Evolutionary conservation across 2,113 vertebrate genomes (phyloP), one percentile per base, ranked within the genome.

Genomic region (Urocitellus parryii): DNA sequence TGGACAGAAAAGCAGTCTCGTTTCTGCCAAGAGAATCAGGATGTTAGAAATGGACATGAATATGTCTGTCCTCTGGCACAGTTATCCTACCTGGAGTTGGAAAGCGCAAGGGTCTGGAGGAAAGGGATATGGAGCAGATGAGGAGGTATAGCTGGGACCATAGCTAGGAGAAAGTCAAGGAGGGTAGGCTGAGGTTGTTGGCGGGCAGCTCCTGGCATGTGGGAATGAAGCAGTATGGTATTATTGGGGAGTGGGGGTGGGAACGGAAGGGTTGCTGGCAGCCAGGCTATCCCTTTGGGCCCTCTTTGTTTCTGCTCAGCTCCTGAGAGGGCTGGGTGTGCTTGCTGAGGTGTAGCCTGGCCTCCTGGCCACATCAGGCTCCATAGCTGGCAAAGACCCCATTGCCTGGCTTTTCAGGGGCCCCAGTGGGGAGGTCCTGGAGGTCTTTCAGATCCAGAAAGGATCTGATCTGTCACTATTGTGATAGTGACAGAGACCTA

Each of bases 231-330:
- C 25, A 22, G 13, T 5, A 6, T 27, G 25, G 14, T 8, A 16
- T n/a, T 8, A 16, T n/a, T 27, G 20, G 65, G 12, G 3, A 42
- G 61, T 8, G 2, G 0, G 2, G 16, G 2, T 3, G n/a, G 25
- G 32, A 20, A 48, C 29, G 25, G 42, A 17, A 32, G 77, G 24
- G n/a, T 17, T 51, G 1, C 39, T 65, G 24, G 65, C 11, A 24
- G 34, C 20, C 0, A 10, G 4, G 22, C 32, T 34, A 1, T 42
- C 27, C 48, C 20, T 37, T 67, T 25, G 1, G 34, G 61, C 1
- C 39, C 65, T 83, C 10, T 0, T 20, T 25, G 77, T 65, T 70
- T 80, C 84, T 42, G 16, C 18, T 17, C 16, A 14, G 72, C 65
- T 79, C 24, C 87, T 37, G 24, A 11, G n/a, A 32, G 39, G n/a